Percentiles rank a stretch among this genome's conserved stretches.
Conservation (phyloP, 2,888 invertebrate genomes). For the Chaetogeoica ovagalla region DNA sequence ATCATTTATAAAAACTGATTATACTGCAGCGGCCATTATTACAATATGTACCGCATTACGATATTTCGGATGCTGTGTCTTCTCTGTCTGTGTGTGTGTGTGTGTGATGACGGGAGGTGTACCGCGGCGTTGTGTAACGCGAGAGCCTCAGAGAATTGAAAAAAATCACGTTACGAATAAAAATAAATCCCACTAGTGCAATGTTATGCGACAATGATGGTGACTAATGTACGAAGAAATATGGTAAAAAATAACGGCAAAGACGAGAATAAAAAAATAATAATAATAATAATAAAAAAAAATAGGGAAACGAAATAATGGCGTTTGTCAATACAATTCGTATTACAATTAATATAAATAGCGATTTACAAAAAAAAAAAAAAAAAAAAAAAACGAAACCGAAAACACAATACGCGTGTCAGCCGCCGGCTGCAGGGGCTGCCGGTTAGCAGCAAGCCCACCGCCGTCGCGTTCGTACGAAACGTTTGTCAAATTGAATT, state of each 20-base stretch:
- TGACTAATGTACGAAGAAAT: background rate
- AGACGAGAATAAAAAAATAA: constrained; percentile 6
- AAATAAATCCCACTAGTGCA: background rate
- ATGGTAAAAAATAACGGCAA: background rate
- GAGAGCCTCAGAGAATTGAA: constrained; percentile 28
- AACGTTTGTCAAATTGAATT: constrained; percentile 50
- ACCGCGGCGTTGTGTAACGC: background rate
- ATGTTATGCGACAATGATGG: background rate
- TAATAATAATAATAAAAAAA: background rate
- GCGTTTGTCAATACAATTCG: constrained; percentile 34
- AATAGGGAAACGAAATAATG: constrained; percentile 40
- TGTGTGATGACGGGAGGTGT: constrained; percentile 45
- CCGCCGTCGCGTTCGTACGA: too few species aligned
- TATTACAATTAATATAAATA: constrained; percentile 3
- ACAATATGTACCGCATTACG: constrained; percentile 9
- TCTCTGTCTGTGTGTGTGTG: background rate
- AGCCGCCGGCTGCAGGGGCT: constrained; percentile 22
- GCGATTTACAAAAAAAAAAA: constrained; percentile 17
- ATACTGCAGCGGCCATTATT: constrained; percentile 30
- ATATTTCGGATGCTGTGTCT: constrained; percentile 28
- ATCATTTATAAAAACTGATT: constrained; percentile 52
- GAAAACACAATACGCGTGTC: constrained; percentile 7
- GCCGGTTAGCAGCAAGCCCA: too few species aligned
- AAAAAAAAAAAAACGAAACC: constrained; percentile 25
- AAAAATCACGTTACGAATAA: constrained; percentile 28